Percentiles rank a stretch among this genome's conserved stretches.
Conservation (phyloP, 2,113 vertebrate genomes). For the Rhinopithecus roxellana region DNA sequence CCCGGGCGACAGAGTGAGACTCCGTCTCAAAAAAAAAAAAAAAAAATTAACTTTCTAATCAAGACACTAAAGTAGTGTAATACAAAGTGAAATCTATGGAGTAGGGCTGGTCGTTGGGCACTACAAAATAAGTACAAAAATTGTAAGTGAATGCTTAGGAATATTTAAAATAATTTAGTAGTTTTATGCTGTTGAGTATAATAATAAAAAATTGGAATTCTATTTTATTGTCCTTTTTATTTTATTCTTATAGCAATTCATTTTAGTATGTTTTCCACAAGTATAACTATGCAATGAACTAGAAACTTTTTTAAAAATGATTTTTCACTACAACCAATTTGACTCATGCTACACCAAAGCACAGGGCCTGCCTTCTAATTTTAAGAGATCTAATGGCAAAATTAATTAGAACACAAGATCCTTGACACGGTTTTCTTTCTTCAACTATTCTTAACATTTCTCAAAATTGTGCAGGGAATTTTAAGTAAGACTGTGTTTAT, state of each 20-base stretch:
- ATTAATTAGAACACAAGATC: not conserved
- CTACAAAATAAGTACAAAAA: not conserved
- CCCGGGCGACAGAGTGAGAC: no score
- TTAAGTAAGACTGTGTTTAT: not conserved
- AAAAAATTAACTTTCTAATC: not conserved
- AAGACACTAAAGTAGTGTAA: not conserved
- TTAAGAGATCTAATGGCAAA: not conserved
- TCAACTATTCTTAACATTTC: not conserved
- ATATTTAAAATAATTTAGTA: not conserved
- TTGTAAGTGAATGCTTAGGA: not conserved
- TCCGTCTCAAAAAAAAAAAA: no score
- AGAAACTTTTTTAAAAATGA: not conserved
- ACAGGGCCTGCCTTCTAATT: not conserved
- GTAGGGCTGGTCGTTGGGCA: not conserved
- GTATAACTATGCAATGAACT: not conserved
- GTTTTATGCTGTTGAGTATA: not conserved
- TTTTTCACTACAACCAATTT: not conserved
- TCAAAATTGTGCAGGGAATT: not conserved
- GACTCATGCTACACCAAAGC: not conserved
- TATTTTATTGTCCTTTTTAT: not conserved
- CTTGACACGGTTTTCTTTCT: not conserved
- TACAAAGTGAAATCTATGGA: not conserved
- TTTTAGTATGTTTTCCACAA: not conserved
- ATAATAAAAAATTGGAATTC: not conserved
- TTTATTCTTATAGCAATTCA: not conserved